phyloP scores from a whole-genome alignment of 2,113 vertebrate genomes.

The Polyodon spathula region DNA sequence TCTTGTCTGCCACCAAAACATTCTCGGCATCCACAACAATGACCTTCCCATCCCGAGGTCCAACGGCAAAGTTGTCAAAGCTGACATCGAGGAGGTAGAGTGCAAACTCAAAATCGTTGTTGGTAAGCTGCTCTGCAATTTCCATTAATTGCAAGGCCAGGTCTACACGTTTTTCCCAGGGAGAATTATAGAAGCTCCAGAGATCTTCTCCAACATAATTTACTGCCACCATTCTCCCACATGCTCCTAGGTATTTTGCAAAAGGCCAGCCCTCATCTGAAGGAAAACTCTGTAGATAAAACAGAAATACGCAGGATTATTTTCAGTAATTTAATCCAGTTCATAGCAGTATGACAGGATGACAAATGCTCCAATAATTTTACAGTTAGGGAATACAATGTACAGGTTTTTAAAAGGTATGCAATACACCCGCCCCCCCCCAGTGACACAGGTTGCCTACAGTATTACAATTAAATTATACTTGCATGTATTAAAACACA shows the following conservation, averaged over 20 bases:
- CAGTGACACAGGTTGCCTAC: no score
- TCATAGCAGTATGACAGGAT: no score
- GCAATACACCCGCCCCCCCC: no score
- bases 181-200: slow-evolving; percentile 92
- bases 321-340: no score
- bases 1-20: slow-evolving; percentile 93
- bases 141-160: slow-evolving; percentile 93
- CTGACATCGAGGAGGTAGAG: slow-evolving; percentile 98
- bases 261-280: slow-evolving; percentile 98
- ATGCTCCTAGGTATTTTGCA: slow-evolving; percentile 93
- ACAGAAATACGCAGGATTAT: slow-evolving; percentile 19
- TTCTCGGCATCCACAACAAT: slow-evolving; percentile 98
- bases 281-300: slow-evolving; percentile 76
- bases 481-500: no score
- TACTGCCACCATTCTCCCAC: slow-evolving; percentile 92
- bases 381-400: no score
- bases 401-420: no score
- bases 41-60: slow-evolving; percentile 89
- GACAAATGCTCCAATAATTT: no score
- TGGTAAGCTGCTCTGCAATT: slow-evolving; percentile 96
- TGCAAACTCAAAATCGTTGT: slow-evolving; percentile 98
- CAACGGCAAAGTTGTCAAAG: slow-evolving; percentile 97
- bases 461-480: no score
- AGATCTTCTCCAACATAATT: slow-evolving; percentile 96
- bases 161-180: slow-evolving; percentile 92